These are phyloP conservation scores for Prionailurus bengalensis DNA, from an alignment of 2,113 vertebrate species.

Conservation along the genomic window DNA sequence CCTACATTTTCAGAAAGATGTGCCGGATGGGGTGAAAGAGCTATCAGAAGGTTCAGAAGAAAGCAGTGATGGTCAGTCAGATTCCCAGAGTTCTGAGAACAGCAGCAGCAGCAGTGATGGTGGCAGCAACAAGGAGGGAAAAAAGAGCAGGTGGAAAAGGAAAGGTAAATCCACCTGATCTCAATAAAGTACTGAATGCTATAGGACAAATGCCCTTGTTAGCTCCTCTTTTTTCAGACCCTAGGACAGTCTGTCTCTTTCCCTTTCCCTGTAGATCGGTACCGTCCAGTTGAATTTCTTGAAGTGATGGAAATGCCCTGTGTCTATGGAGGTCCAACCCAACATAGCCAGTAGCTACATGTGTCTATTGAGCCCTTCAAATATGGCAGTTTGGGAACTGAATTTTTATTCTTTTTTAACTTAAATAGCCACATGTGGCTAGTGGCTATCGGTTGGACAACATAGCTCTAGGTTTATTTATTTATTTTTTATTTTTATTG, in stretches of 20 bases:
- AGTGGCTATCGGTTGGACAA: neutral
- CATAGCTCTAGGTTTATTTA: neutral
- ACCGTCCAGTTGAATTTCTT: neutral
- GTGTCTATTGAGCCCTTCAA: neutral
- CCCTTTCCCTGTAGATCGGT: neutral
- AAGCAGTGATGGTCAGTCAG: slow-evolving; percentile 93
- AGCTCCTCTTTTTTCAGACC: neutral
- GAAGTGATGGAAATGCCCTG: neutral
- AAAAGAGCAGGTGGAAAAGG: slow-evolving; percentile 94
- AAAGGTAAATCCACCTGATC: slow-evolving; percentile 90
- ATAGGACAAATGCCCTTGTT: neutral
- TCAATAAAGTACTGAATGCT: neutral
- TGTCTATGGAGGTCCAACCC: neutral
- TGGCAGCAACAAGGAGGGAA: slow-evolving; percentile 88
- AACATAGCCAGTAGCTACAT: neutral
- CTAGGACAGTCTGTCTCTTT: neutral
- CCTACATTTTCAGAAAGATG: slow-evolving; percentile 92
- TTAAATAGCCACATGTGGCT: neutral
- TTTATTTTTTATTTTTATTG: no score
- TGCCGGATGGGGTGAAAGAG: slow-evolving; percentile 93
- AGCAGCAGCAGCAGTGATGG: slow-evolving; percentile 90
- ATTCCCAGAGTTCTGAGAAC: slow-evolving; percentile 90
- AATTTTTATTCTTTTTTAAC: neutral
- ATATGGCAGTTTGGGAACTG: neutral
- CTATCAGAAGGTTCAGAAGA: slow-evolving; percentile 95